Evolutionary conservation across 2,797 vertebrate species (phyloP), one percentile per base, ranked within the genome.

Genomic region (Staurois parvus): DNA sequence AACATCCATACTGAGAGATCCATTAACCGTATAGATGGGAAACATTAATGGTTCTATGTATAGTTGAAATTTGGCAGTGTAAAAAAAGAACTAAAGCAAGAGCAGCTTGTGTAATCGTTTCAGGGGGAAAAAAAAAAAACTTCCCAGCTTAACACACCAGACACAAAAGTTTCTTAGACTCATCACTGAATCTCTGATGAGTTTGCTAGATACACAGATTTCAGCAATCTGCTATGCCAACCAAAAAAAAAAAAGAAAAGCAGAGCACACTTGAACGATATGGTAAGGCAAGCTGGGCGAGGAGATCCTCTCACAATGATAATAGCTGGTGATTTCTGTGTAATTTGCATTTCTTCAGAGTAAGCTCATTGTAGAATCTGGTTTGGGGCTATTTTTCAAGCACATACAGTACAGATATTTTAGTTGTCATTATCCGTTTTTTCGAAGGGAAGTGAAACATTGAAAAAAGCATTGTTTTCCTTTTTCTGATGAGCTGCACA

Each of bases 361-460:
- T 87, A 83, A 87, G 85, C 80, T 87, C 85, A 87, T 87, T 83
- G 85, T 83, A 68, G 75, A 87, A 78, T 87, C 75, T 87, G 85
- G 85, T 87, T 83, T 79, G 85, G 70, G 85, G 85, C 85, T 87
- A 87, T 87, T 87, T 83, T 87, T 75, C 85, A 87, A 87, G 85
- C 76, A 83, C 76, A 81, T 87, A 87, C 85, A 83, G 80, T 86
- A 86, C 80, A 83, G 75, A 77, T 82, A 66, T 82, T 86, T 70
- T 86, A 52, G 76, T 74, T 77, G 79, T 87, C 81, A 83, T 87
- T 83, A 83, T 79, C 73, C 56, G 56, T 83, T 83, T 82, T 10
- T 86, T 62, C 26, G 62, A 79, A 77, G 85, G 72, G 42, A 70
- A 87, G 76, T 83, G 59, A 83, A 87, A 87, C 81, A 75, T 59